A percentile compares a stretch with the other conserved stretches of the same genome.
Evolutionary conservation across 2,888 invertebrate genomes (phyloP).

Genomic region (Sminthurides aquaticus): DNA sequence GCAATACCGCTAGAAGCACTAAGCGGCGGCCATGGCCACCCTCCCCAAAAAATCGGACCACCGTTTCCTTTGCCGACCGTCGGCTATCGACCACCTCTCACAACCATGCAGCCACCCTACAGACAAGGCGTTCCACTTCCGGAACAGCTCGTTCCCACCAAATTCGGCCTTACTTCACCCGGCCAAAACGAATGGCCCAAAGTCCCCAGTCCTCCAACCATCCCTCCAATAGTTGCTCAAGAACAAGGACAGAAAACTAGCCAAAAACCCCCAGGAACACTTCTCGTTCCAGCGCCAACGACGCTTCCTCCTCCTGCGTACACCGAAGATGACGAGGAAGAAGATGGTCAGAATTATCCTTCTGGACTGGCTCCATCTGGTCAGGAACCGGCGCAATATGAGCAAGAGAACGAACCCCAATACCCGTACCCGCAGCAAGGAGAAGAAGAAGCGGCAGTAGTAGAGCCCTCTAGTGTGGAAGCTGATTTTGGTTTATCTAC

Average conservation of each 20-base stretch:
- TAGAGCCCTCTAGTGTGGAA: too few relatives aligned
- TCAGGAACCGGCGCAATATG: background rate
- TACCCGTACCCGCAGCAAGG: background rate
- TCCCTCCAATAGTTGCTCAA: slow-evolving; percentile 12
- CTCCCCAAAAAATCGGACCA: slow-evolving; percentile 36
- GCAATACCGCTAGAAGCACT: slow-evolving; percentile 43
- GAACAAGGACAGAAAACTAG: background rate
- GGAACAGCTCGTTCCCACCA: slow-evolving; percentile 57
- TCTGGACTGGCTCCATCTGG: background rate
- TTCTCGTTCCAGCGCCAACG: slow-evolving; percentile 15
- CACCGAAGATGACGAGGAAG: slow-evolving; percentile 20
- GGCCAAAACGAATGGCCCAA: slow-evolving; percentile 15
- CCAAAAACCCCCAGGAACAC: slow-evolving; percentile 6
- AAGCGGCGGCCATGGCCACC: slow-evolving; percentile 33
- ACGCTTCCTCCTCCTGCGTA: background rate
- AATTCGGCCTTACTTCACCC: background rate
- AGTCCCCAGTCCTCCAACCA: slow-evolving; percentile 16
- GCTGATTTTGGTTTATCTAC: too few relatives aligned
- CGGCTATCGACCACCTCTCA: slow-evolving; percentile 44
- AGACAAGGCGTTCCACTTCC: slow-evolving; percentile 64
- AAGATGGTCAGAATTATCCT: slow-evolving; percentile 7
- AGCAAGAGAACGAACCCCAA: too few relatives aligned
- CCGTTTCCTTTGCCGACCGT: slow-evolving; percentile 35
- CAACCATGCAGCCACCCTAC: slow-evolving; percentile 53
- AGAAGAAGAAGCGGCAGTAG: too few relatives aligned